Base-by-base conservation (phyloP, 2,113 vertebrate genomes). In the Jacana jacana region DNA sequence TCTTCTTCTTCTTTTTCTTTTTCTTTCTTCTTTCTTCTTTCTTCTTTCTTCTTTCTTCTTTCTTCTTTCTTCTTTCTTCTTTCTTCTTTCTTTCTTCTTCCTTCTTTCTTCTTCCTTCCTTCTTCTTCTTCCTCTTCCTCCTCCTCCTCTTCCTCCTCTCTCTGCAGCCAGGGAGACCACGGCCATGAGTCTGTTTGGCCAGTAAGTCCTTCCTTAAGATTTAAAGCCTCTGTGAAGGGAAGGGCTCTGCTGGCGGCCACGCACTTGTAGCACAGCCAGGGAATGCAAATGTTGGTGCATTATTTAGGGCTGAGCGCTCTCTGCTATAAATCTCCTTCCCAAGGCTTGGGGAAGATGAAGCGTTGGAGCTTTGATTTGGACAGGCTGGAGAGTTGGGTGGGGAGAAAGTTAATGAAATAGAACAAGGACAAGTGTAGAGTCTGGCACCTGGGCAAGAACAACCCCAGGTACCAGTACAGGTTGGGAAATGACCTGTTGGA, bases 341-440 rank as follows among this genome's bases (percentile, higher is more conserved):
- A 0, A 28, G 86, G 57, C 0, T 4, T 14, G 0, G 33, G 25
- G 60, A 33, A 1, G 73, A 13, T 9, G 63, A 18, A 9, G 6
- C 0, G 14, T 4, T 0, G 5, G 87, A 44, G 24, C 2, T 46
- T 65, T 14, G n/a, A n/a, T n/a, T n/a, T n/a, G n/a, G n/a, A n/a
- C n/a, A n/a, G n/a, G n/a, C n/a, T n/a, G n/a, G n/a, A n/a, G n/a
- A n/a, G n/a, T n/a, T n/a, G n/a, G n/a, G n/a, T n/a, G n/a, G n/a
- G n/a, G n/a, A n/a, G n/a, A n/a, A n/a, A n/a, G n/a, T n/a, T n/a
- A n/a, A n/a, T n/a, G n/a, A n/a, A n/a, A n/a, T n/a, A n/a, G n/a
- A n/a, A n/a, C n/a, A n/a, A n/a, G n/a, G n/a, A n/a, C n/a, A n/a
- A n/a, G n/a, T n/a, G n/a, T n/a, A n/a, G n/a, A n/a, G n/a, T n/a